Base-by-base conservation (phyloP, 1,140 invertebrate genomes). In the Brevipalpus yothersi region DNA sequence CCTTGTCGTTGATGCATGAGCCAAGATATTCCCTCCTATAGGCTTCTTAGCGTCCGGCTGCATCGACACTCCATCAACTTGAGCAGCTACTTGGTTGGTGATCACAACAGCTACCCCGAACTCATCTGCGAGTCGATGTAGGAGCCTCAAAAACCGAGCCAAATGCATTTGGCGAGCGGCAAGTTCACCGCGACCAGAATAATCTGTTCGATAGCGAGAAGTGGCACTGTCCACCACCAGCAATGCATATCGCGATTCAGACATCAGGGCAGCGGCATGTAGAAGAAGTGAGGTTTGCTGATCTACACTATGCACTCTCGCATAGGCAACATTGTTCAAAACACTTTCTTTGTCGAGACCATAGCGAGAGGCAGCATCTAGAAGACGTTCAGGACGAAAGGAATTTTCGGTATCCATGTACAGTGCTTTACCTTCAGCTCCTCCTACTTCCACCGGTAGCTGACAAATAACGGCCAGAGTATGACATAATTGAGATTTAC, bases 51-150 rank as follows among this genome's bases (percentile, higher is more conserved):
- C 86, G 72, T 97, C 93, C 1, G 90, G 82, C 53, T 82, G 79
- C 75, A 96, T 97, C 21, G 63, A 63, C 0, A 84, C 82, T 17
- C 86, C 87, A 72, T 98, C 93, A 4, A 98, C 93, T 74, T 93
- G 85, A 15, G 94, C 93, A 0, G 97, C 92, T n/a, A 99, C 93
- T 75, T 99, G 94, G 75, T 98, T 99, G 0, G 93, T 97, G 62
- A 98, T 93, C 8, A 98, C 81, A 23, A 98, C 89, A 54, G 93
- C 95, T 13, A 98, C 86, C n/a, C 94, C 94, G 78, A 94, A 97
- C 82, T 97, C 93, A 78, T 98, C 94, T 23, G 93, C 89, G 58
- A 99, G 71, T 65, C 91, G 74, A 0, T 95, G 73, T 2, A 99
- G 71, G 78, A 90, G 85, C 60, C 93, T 77, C 59, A 99, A 74